These are phyloP conservation scores for Gnathonemus longibarbis DNA, from an alignment of 2,113 vertebrate genomes.

Conservation along the genomic window DNA sequence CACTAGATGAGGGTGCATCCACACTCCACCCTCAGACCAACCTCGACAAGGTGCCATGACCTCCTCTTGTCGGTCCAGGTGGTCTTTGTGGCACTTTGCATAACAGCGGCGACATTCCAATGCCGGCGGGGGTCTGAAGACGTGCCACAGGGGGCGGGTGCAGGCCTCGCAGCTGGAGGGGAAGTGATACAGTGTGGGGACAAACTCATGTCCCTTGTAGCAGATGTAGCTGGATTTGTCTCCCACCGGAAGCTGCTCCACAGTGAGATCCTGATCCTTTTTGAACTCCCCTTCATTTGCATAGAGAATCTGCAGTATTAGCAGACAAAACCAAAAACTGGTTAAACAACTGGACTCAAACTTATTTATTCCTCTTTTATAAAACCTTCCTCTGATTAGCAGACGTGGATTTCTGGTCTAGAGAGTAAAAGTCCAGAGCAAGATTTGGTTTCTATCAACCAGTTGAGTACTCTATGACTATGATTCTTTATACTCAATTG, in stretches of 20 bases:
- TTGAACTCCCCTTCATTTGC: slow-evolving; percentile 94
- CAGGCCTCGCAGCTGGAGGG: slow-evolving; percentile 92
- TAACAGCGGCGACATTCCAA: slow-evolving; percentile 92
- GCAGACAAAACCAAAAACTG: not conserved
- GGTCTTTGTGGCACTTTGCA: slow-evolving; percentile 93
- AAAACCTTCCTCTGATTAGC: not conserved
- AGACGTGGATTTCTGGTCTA: not conserved
- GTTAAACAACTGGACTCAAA: not conserved
- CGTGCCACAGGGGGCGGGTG: slow-evolving; percentile 83
- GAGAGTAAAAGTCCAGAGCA: not conserved
- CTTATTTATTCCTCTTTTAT: not conserved
- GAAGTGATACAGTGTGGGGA: slow-evolving; percentile 92
- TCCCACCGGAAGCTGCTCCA: slow-evolving; percentile 59
- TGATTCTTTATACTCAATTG: not conserved
- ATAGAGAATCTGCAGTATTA: slow-evolving; percentile 75
- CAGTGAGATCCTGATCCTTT: slow-evolving; percentile 75
- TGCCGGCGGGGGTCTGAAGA: slow-evolving; percentile 91
- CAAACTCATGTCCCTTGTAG: slow-evolving; percentile 94
- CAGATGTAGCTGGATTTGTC: slow-evolving; percentile 82
- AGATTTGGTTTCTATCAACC: not conserved
- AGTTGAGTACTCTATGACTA: not conserved
- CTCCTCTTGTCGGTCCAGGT: slow-evolving; percentile 89
- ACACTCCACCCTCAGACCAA: slow-evolving; percentile 38
- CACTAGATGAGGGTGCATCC: not conserved
- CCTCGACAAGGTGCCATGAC: slow-evolving; percentile 88